Percentiles rank a stretch among this genome's conserved stretches.
These are phyloP conservation scores for Cardiocondyla obscurior DNA, from an alignment of 1,140 invertebrate species.

Conservation along the genomic window DNA sequence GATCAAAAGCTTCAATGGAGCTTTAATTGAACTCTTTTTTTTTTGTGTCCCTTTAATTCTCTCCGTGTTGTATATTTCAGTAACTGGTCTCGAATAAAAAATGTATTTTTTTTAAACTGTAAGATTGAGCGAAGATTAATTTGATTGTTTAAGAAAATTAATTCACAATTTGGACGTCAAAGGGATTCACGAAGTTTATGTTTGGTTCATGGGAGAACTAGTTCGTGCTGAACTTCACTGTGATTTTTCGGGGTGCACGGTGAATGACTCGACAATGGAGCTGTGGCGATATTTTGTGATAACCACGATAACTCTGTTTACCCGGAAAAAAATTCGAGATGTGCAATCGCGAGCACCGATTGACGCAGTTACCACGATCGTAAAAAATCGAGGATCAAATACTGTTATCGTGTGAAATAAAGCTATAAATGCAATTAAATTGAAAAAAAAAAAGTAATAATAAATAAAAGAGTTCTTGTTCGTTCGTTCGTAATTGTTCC, in stretches of 20 bases:
- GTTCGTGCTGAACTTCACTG: not conserved
- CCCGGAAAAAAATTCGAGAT: conserved; percentile 27
- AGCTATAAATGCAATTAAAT: not conserved
- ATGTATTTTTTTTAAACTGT: not conserved
- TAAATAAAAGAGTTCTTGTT: not conserved
- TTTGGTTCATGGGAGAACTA: not conserved
- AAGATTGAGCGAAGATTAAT: not conserved
- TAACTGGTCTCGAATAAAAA: not conserved
- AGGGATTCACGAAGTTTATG: no score
- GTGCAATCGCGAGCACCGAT: conserved; percentile 1
- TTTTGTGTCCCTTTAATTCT: not conserved
- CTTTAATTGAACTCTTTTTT: not conserved
- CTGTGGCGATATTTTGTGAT: conserved; percentile 14
- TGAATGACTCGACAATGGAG: not conserved
- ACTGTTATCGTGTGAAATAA: not conserved
- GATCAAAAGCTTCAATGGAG: not conserved
- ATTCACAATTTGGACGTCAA: not conserved
- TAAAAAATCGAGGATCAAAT: conserved; percentile 29
- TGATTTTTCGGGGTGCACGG: not conserved
- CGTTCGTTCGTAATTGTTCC: not conserved
- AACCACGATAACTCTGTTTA: conserved; percentile 46
- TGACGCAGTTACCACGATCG: not conserved
- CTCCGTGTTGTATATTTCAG: not conserved
- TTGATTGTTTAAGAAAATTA: not conserved
- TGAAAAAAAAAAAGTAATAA: no score